Base-by-base conservation (phyloP, 2,113 vertebrate species). In the Hemibagrus wyckioides region DNA sequence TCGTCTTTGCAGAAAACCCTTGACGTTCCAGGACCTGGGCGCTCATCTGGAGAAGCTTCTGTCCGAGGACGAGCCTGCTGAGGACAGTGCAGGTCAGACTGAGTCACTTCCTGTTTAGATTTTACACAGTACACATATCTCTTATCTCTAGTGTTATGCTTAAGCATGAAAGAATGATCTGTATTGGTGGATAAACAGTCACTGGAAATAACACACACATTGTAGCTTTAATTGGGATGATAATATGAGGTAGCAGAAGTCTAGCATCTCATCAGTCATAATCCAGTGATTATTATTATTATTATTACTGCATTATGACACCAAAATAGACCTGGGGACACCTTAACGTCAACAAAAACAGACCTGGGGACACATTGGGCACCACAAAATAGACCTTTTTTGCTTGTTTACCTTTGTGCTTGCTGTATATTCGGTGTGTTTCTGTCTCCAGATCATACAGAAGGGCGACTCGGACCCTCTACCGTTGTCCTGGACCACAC, bases 401-500 rank as follows among this genome's bases (percentile, higher is more conserved):
- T 33, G 9, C 61, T 50, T 8, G 6, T 84, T 61, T 61, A 50
- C 33, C 8, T 44, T 39, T 25, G 25, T 25, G 4, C 14, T n/a
- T n/a, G 36, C 9, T 19, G 11, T 79, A 11, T 79, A 33, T 21
- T 9, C 4, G 0, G 4, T 25, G 15, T 87, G 10, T 88, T 48
- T 83, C 21, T 82, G 0, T 7, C 79, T 73, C 48, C 84, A 94
- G 92, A 95, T 92, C 94, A 95, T 89, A 87, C 86, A 23, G 98
- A 98, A 3, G 98, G 98, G 0, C 95, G 97, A 0, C 96, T 99
- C 4, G 98, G 98, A 28, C 97, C 98, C 19, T 93, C 96, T 82
- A 94, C 96, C 0, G 98, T 99, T 69, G 97, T 99, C 48, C 91
- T 99, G 87, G 98, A 99, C 90, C 98, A 99, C 93, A 99, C 97